Evolutionary conservation across 1,140 invertebrate species (phyloP).

Genomic region (Lordiphosa collinella): DNA sequence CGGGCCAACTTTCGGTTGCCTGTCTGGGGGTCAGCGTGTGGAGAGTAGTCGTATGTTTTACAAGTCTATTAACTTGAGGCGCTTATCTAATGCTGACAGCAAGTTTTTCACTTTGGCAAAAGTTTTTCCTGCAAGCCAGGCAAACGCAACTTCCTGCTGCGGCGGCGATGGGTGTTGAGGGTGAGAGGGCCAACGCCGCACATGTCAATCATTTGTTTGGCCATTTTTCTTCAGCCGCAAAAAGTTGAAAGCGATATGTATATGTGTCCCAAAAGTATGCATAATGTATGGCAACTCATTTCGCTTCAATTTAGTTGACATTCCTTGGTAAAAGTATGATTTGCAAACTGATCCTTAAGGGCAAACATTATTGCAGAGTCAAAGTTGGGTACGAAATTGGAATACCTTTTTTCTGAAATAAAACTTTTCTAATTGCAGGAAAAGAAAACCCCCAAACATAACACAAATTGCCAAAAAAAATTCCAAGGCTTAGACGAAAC

Average conservation of each 20-base stretch:
- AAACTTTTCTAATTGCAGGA: too few relatives aligned
- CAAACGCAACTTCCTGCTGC: constrained; percentile 44
- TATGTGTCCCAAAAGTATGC: constrained; percentile 1
- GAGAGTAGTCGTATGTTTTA: constrained; percentile 60
- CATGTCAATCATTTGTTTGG: constrained; percentile 13
- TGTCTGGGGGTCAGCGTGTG: constrained; percentile 36
- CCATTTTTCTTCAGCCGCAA: constrained; percentile 9
- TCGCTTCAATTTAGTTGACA: not conserved
- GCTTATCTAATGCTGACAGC: constrained; percentile 77
- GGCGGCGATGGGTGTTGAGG: not conserved
- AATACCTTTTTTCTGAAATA: too few relatives aligned
- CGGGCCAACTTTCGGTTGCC: constrained; percentile 5
- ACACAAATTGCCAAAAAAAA: too few relatives aligned
- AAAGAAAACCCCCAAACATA: too few relatives aligned
- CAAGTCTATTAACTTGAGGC: constrained; percentile 77
- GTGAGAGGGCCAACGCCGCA: not conserved
- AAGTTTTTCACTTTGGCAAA: constrained; percentile 76
- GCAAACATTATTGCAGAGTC: too few relatives aligned
- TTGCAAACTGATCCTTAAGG: too few relatives aligned
- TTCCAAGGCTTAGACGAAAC: too few relatives aligned
- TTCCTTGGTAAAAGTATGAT: too few relatives aligned
- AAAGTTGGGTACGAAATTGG: too few relatives aligned
- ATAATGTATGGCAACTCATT: constrained; percentile 3
- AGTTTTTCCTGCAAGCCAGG: constrained; percentile 31
- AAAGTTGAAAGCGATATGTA: constrained; percentile 11